These are phyloP conservation scores for Todiramphus saurophagus DNA, from an alignment of 2,113 vertebrate genomes.

Conservation along the genomic window DNA sequence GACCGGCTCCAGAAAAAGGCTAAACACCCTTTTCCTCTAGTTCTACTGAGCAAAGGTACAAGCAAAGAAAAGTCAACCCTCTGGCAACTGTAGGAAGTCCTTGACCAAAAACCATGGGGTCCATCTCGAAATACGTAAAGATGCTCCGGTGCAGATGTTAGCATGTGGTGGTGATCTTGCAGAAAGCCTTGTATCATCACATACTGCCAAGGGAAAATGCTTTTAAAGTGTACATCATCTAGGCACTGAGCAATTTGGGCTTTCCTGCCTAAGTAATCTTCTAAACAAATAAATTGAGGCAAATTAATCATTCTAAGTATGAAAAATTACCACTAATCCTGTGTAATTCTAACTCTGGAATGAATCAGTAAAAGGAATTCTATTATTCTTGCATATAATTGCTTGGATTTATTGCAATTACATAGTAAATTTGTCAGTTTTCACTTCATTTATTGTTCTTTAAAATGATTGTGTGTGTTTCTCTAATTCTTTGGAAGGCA, in stretches of 20 bases:
- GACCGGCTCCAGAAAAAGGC: not conserved
- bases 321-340: not conserved
- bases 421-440: not conserved
- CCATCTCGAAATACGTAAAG: not conserved
- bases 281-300: not conserved
- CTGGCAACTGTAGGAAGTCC: not conserved
- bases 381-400: slow-evolving; percentile 17
- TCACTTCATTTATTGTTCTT: slow-evolving; percentile 15
- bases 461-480: not conserved
- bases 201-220: not conserved
- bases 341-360: not conserved
- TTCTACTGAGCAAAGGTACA: not conserved
- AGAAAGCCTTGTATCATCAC: not conserved
- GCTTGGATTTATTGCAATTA: slow-evolving; percentile 1
- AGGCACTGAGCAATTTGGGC: not conserved
- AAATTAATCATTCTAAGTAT: not conserved
- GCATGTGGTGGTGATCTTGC: not conserved
- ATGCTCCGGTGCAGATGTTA: not conserved
- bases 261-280: not conserved
- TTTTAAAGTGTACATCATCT: not conserved
- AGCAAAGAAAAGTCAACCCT: not conserved
- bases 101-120: rapidly evolving
- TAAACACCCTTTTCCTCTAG: not conserved
- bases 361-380: not conserved
- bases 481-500: not conserved